A percentile compares a stretch with the other conserved stretches of the same genome.
Conservation (phyloP, 1,140 invertebrate species). For the Drosophila burlai region DNA sequence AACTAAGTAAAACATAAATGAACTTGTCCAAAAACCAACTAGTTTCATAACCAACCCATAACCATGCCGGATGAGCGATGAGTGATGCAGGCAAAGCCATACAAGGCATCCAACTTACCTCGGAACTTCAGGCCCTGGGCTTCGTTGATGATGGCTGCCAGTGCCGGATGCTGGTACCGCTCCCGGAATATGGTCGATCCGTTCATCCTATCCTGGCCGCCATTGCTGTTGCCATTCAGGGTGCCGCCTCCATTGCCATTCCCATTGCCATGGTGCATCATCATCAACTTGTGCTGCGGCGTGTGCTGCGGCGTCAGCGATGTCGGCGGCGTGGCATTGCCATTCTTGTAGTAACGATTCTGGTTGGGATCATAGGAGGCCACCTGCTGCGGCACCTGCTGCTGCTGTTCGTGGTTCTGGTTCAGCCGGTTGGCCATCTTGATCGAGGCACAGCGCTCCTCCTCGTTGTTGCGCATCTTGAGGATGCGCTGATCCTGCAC, state of each 20-base stretch:
- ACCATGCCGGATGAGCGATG: conserved; percentile 46
- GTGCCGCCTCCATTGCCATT: conserved; percentile 66
- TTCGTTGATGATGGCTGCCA: conserved; percentile 83
- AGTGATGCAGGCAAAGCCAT: conserved; percentile 27
- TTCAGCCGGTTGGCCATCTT: conserved; percentile 78
- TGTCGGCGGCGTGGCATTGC: conserved; percentile 74
- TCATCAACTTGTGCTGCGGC: conserved; percentile 68
- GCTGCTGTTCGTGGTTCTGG: conserved; percentile 64
- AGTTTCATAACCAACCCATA: conserved; percentile 30
- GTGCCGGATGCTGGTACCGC: conserved; percentile 81
- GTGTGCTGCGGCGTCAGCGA: conserved; percentile 78
- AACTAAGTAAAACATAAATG: background rate
- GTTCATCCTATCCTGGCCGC: conserved; percentile 51
- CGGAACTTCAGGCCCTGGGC: conserved; percentile 81
- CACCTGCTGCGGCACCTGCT: conserved; percentile 25
- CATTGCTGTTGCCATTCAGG: conserved; percentile 65
- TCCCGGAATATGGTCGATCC: conserved; percentile 80
- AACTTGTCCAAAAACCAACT: conserved; percentile 10
- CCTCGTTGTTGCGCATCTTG: conserved; percentile 82
- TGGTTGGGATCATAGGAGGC: conserved; percentile 80
- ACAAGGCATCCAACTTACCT: conserved; percentile 61
- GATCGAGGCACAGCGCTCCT: conserved; percentile 79
- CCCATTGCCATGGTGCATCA: conserved; percentile 59
- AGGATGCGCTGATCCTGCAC: conserved; percentile 84
- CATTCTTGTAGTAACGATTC: conserved; percentile 82